These are phyloP conservation scores for Paragorgia papillata DNA, from an alignment of 92 coral and sea anemone genomes.

Conservation along the genomic window DNA sequence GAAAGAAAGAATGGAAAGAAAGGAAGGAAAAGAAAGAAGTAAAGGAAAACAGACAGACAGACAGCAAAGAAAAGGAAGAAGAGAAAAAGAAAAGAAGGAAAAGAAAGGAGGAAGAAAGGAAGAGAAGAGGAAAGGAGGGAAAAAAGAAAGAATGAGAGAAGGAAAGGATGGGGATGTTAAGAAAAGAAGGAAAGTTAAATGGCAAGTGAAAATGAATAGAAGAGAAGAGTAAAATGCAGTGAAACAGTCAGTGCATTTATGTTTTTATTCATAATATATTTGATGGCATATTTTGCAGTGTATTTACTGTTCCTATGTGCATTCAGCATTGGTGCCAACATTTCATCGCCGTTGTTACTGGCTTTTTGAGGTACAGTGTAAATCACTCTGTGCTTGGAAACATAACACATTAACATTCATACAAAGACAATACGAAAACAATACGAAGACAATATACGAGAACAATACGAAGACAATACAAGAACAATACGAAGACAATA, in stretches of 20 bases:
- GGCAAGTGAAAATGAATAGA: too few relatives aligned
- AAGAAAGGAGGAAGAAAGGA: conserved; percentile 11
- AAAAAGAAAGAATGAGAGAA: too few relatives aligned
- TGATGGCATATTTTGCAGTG: conserved; percentile 58
- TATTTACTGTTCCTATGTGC: conserved; percentile 86
- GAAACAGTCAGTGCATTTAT: background rate
- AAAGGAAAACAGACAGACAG: too few relatives aligned
- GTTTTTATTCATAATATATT: background rate
- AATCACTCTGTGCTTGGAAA: background rate
- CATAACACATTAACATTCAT: background rate
- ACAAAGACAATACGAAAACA: too few relatives aligned
- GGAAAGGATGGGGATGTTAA: too few relatives aligned
- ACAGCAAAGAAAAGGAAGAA: background rate
- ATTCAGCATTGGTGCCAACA: conserved; percentile 92
- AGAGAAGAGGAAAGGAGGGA: background rate
- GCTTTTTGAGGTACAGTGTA: conserved; percentile 76
- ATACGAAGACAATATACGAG: too few relatives aligned
- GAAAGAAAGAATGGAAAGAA: background rate
- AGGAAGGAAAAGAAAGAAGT: too few relatives aligned
- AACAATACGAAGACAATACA: too few relatives aligned
- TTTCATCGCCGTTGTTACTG: conserved; percentile 97
- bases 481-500: too few relatives aligned
- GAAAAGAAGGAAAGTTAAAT: too few relatives aligned
- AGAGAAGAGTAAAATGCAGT: too few relatives aligned
- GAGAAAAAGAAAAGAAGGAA: background rate